These are phyloP conservation scores for Agapornis roseicollis DNA, from an alignment of 2,113 vertebrate species.

Conservation along the genomic window DNA sequence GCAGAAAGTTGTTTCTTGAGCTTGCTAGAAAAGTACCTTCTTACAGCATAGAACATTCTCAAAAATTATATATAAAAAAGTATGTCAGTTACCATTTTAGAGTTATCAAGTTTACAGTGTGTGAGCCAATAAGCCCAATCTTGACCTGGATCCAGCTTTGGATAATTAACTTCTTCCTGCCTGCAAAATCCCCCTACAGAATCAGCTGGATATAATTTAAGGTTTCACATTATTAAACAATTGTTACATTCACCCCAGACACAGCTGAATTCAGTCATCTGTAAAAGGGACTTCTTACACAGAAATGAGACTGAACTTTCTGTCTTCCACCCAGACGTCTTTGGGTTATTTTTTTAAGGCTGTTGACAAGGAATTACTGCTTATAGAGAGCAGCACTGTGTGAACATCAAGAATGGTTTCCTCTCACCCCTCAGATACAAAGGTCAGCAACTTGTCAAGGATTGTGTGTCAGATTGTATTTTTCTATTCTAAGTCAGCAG, in stretches of 20 bases:
- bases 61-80: not conserved
- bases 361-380: not conserved
- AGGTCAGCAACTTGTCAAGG: constrained; percentile 39
- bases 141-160: not conserved
- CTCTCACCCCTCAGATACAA: not conserved
- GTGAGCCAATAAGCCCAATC: not conserved
- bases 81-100: not conserved
- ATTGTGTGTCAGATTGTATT: constrained; percentile 34
- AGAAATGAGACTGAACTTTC: not conserved
- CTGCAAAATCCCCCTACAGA: not conserved
- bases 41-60: not conserved
- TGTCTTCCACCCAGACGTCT: not conserved
- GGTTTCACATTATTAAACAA: constrained; percentile 4
- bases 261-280: not conserved
- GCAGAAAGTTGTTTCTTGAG: not conserved
- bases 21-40: not conserved
- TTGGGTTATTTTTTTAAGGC: not conserved
- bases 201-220: constrained; percentile 1
- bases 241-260: not conserved
- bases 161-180: constrained; percentile 24
- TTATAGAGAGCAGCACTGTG: not conserved
- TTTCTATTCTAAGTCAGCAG: constrained; percentile 38
- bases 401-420: constrained; percentile 1
- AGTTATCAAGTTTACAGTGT: not conserved
- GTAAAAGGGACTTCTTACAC: not conserved